These are phyloP conservation scores for Leptestheria dahalacensis DNA, from an alignment of 1,140 invertebrate genomes.

Conservation along the genomic window DNA sequence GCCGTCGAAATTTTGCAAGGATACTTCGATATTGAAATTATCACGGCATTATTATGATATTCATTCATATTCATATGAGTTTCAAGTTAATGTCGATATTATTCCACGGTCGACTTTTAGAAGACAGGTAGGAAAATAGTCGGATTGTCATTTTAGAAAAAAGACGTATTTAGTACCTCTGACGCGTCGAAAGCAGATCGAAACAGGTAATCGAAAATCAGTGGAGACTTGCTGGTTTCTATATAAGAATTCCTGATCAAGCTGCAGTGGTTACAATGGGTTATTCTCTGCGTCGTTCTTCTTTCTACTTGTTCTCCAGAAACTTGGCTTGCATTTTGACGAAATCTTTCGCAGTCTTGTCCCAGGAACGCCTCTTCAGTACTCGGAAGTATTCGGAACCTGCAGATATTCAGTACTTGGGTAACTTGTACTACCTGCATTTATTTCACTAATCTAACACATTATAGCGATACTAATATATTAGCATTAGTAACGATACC, in stretches of 20 bases:
- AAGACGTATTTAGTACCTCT: too few relatives aligned
- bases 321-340: not conserved
- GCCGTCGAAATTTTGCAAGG: too few relatives aligned
- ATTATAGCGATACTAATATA: not conserved
- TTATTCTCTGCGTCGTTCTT: not conserved
- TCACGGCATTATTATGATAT: too few relatives aligned
- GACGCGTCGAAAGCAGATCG: too few relatives aligned
- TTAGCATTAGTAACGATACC: too few relatives aligned
- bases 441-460: not conserved
- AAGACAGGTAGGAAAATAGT: too few relatives aligned
- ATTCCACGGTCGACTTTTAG: too few relatives aligned
- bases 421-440: not conserved
- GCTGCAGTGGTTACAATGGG: not conserved
- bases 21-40: too few relatives aligned
- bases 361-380: not conserved
- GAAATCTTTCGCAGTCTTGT: not conserved
- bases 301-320: not conserved
- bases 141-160: too few relatives aligned
- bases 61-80: too few relatives aligned
- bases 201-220: too few relatives aligned
- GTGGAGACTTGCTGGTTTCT: not conserved
- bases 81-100: too few relatives aligned
- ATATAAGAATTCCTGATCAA: not conserved
- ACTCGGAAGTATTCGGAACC: not conserved
- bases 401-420: not conserved